Conservation (phyloP, 2,113 vertebrate species). For the Lutjanus erythropterus region DNA sequence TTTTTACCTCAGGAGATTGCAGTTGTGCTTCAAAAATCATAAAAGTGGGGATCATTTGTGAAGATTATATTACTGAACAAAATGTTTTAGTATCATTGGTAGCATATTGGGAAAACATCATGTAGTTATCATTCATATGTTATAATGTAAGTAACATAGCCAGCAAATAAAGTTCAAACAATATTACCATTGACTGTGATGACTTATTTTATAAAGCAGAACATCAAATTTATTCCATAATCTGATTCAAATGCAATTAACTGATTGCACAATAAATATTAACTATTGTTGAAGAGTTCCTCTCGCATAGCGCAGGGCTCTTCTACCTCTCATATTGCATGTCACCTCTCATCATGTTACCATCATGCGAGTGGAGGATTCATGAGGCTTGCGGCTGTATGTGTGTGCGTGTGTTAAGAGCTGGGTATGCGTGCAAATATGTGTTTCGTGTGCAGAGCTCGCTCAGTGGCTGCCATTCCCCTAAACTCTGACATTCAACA, state of each 20-base stretch:
- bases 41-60: no score
- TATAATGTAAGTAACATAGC: no score
- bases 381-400: slow-evolving; percentile 27
- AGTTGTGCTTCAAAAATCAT: no score
- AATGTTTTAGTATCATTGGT: no score
- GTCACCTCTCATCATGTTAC: slow-evolving; percentile 27
- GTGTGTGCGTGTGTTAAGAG: slow-evolving; percentile 10
- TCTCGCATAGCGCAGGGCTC: neutral
- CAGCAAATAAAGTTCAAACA: neutral
- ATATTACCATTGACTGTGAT: neutral
- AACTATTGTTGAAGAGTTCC: neutral
- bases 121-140: no score
- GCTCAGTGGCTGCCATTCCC: slow-evolving; percentile 52
- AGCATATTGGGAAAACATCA: no score
- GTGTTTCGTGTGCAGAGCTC: neutral
- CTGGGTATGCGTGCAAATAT: slow-evolving; percentile 44
- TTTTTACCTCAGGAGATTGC: no score
- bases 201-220: neutral
- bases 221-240: neutral
- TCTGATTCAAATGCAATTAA: neutral
- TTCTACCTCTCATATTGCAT: slow-evolving; percentile 10
- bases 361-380: neutral
- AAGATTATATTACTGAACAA: no score
- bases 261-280: neutral
- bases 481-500: slow-evolving; percentile 71